phyloP scores from a whole-genome alignment of 2,888 invertebrate genomes.

The Agrotis ipsilon region DNA sequence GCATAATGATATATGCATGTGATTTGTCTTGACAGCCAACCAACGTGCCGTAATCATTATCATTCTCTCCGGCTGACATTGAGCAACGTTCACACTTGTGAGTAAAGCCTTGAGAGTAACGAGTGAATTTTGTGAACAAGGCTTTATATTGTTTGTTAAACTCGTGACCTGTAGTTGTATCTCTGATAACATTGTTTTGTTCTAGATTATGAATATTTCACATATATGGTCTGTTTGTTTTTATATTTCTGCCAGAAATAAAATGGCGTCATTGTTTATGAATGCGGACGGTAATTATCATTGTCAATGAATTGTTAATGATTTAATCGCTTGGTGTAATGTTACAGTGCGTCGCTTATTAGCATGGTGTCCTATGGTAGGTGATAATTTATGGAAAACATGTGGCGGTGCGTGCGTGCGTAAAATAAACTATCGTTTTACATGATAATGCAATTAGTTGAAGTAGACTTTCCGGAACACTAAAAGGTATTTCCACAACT shows the following conservation, averaged over 20 bases:
- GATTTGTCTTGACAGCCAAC: slow-evolving; percentile 69
- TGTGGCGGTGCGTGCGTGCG: slow-evolving; percentile 12
- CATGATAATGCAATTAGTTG: slow-evolving; percentile 1
- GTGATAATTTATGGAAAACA: slow-evolving; percentile 25
- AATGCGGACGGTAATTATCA: slow-evolving; percentile 42
- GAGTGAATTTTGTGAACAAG: slow-evolving; percentile 72
- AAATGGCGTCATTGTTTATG: slow-evolving; percentile 59
- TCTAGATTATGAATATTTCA: slow-evolving; percentile 60
- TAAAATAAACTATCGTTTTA: slow-evolving; percentile 13
- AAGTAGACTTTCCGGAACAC: not conserved
- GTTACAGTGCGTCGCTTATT: slow-evolving; percentile 39
- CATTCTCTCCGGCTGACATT: slow-evolving; percentile 76
- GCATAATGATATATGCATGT: slow-evolving; percentile 59
- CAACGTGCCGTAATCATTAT: slow-evolving; percentile 74
- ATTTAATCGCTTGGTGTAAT: slow-evolving; percentile 35
- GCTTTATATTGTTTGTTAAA: slow-evolving; percentile 70
- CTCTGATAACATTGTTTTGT: slow-evolving; percentile 76
- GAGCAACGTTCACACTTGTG: slow-evolving; percentile 74
- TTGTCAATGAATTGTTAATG: slow-evolving; percentile 29
- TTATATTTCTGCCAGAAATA: slow-evolving; percentile 52
- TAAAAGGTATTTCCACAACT: not conserved
- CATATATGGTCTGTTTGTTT: slow-evolving; percentile 66
- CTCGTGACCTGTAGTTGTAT: slow-evolving; percentile 65
- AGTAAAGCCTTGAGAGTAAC: slow-evolving; percentile 77
- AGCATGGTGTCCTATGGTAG: slow-evolving; percentile 20